Base-by-base conservation (phyloP, 2,113 vertebrate genomes). In the Atherinomorus stipes region DNA sequence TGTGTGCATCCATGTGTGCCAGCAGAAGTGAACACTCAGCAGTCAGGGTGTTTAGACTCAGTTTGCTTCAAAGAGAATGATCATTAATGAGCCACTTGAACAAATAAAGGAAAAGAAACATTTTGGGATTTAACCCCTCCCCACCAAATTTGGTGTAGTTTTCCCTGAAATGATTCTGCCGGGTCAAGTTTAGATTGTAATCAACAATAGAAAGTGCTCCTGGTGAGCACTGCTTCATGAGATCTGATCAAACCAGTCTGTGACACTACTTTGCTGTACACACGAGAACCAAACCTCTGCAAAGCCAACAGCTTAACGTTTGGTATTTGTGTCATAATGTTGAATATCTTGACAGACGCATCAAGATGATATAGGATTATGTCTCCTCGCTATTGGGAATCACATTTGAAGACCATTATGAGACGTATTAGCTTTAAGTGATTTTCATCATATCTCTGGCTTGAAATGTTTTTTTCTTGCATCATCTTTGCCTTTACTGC, bases 1-100 rank as follows among this genome's bases (percentile, higher is more conserved):
- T 64, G 47, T 66, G 80, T 74, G 70, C 81, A 78, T 19, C 71
- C 74, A 63, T 78, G 52, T 79, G 78, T 87, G 66, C 53, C 63
- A 53, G 59, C 22, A 38, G 71, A 45, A 78, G 71, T 37, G 19
- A 63, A 54, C 52, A 18, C 42, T 52, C 44, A 80, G 76, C 51
- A 60, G 60, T 68, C 65, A 71, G 51, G 66, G 75, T 53, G 47
- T 68, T 71, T 64, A 22, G 40, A 18, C 59, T 74, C 47, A 23
- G 7, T 72, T 64, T 42, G 11, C 5, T 42, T 78, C 61, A 25
- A 40, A 61, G 64, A 49, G 77, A 75, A 25, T 49, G 44, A 74
- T 62, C 56, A 65, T 63, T 84, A 44, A 74, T 56, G 28, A 73
- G 65, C 47, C 23, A 44, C 76, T 79, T 75, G 5, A 38, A 60